Evolutionary conservation across 2,797 vertebrate species (phyloP).

Genomic region (Xiphophorus birchmanni): DNA sequence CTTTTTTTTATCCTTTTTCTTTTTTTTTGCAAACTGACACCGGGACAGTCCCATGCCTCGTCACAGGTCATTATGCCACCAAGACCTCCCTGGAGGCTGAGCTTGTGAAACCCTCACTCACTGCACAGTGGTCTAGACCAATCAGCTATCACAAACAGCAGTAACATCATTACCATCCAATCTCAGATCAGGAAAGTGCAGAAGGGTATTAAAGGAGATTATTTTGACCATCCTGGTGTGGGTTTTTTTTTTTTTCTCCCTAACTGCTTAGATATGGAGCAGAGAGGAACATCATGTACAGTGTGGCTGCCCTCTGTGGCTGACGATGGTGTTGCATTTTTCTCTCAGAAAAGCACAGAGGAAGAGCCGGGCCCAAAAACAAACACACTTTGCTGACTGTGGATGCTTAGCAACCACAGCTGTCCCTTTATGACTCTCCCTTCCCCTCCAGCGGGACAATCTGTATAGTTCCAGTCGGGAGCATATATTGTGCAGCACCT

Average conservation of each 20-base stretch:
- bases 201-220: constrained; percentile 84
- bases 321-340: constrained; percentile 54
- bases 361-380: constrained; percentile 57
- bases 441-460: constrained; percentile 56
- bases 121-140: constrained; percentile 67
- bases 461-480: constrained; percentile 62
- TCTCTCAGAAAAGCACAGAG: constrained; percentile 48
- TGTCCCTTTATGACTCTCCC: constrained; percentile 56
- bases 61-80: constrained; percentile 71
- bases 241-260: constrained; percentile 45
- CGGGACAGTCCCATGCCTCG: constrained; percentile 53
- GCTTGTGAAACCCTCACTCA: constrained; percentile 60
- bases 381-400: constrained; percentile 59
- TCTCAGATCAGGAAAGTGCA: constrained; percentile 76
- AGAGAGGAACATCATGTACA: constrained; percentile 18
- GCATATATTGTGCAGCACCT: constrained; percentile 47
- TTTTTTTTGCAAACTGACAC: constrained; percentile 55
- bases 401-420: constrained; percentile 76
- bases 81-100: constrained; percentile 59
- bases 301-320: constrained; percentile 71
- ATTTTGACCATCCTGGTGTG: constrained; percentile 76
- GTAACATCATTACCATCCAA: constrained; percentile 73
- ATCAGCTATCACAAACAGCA: constrained; percentile 73
- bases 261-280: constrained; percentile 35
- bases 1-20: neutral